phyloP scores from a whole-genome alignment of 2,797 vertebrate genomes.

The Hoplostethus mediterraneus region DNA sequence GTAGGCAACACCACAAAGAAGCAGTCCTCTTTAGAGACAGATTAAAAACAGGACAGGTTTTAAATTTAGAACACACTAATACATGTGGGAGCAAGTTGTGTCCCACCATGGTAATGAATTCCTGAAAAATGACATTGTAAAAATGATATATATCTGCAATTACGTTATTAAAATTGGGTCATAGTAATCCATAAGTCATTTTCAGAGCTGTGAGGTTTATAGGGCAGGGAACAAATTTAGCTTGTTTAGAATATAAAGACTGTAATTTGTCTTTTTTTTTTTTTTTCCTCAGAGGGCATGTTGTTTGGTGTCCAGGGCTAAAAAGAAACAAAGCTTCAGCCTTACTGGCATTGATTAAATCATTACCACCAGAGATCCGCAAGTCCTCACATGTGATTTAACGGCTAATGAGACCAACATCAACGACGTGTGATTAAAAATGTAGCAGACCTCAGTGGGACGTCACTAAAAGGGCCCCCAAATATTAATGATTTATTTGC shows the following conservation, averaged over 20 bases:
- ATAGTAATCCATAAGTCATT: conserved; percentile 75
- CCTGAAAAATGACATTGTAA: conserved; percentile 46
- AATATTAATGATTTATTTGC: conserved; percentile 87
- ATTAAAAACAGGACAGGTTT: conserved; percentile 20
- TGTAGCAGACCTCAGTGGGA: conserved; percentile 57
- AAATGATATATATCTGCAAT: conserved; percentile 68
- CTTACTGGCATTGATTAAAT: conserved; percentile 64
- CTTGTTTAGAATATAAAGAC: conserved; percentile 65
- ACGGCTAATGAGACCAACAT: conserved; percentile 77
- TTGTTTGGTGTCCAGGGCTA: conserved; percentile 25
- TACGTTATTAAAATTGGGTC: conserved; percentile 73
- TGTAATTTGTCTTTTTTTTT: conserved; percentile 68
- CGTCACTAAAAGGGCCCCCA: conserved; percentile 71
- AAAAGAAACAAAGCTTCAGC: conserved; percentile 55
- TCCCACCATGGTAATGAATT: conserved; percentile 39
- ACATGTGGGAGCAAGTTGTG: conserved; percentile 32
- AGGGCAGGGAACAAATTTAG: conserved; percentile 54
- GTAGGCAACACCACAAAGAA: conserved; percentile 2
- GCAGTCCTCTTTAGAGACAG: neutral
- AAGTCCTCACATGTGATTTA: conserved; percentile 63
- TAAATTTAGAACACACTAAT: conserved; percentile 38
- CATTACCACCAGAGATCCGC: conserved; percentile 57
- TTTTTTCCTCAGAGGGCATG: conserved; percentile 31
- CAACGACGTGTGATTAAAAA: conserved; percentile 71
- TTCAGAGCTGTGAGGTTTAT: conserved; percentile 47